Evolutionary conservation across 1,140 invertebrate genomes (phyloP), one percentile per base, ranked within the genome.

Genomic region (Drosophila sproati): DNA sequence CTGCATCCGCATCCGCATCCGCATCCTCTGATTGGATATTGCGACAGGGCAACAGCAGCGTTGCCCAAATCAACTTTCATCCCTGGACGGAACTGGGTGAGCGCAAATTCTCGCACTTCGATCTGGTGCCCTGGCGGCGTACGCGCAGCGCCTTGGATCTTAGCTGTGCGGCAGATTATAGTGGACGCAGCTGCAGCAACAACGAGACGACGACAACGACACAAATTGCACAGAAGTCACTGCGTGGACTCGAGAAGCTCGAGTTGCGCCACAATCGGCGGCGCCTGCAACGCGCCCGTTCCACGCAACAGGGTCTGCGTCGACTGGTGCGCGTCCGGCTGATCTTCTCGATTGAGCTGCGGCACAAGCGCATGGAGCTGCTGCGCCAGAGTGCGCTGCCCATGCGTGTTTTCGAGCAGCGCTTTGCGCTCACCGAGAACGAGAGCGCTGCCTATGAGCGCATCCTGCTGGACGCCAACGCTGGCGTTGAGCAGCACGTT

Each of bases 121-220:
- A 92, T 69, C 48, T 92, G 43, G 89, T 92, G 32, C 91, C 91
- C 5, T 92, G 91, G 91, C 89, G 91, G 4, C 79, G 77, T n/a
- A 86, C 90, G 0, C 74, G 85, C 5, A 89, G 85, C 3, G 72
- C 82, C 2, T 31, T 91, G 52, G 87, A 92, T 56, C 70, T 92
- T 3, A 74, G 64, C 20, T 74, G 70, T 0, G 63, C 82, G 6
- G 62, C 71, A 8, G 85, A 91, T 28, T 91, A 83, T 37, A 90
- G 75, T 29, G 62, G 68, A 10, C 29, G 20, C 4, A 3, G 29
- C n/a, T 29, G 39, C 50, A 51, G 20, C 20, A 20, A 20, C 20
- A 20, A 20, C 20, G 20, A 20, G 20, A 8, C 47, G 60, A 29
- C 0, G 43, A 20, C 20, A 20, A 20, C 54, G 0, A 0, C 50